Evolutionary conservation across 2,113 vertebrate genomes (phyloP).

Genomic region (Aplodontia rufa): DNA sequence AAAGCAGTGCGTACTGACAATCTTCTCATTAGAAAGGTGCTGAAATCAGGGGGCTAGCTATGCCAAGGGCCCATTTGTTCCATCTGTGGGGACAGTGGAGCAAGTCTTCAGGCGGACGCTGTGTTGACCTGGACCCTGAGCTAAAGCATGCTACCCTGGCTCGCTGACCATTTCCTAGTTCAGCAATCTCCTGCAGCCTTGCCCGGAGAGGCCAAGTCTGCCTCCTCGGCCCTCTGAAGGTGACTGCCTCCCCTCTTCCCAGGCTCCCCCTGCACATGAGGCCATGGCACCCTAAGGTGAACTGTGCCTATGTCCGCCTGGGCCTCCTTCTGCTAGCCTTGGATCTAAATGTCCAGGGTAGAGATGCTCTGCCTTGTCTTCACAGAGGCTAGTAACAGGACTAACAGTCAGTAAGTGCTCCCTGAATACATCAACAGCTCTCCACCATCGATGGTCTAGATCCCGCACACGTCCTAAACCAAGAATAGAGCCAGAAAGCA

Average conservation of each 20-base stretch:
- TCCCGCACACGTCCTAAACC: no score
- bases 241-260: neutral
- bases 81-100: neutral
- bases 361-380: neutral
- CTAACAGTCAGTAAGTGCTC: neutral
- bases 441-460: neutral
- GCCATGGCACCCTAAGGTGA: neutral
- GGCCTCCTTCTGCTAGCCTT: neutral
- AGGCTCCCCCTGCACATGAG: fast-evolving
- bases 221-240: no score
- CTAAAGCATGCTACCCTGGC: neutral
- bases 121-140: neutral
- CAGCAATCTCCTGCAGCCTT: neutral
- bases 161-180: neutral
- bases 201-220: neutral
- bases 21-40: neutral
- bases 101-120: neutral
- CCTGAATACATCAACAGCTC: neutral
- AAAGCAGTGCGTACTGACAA: neutral
- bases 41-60: neutral
- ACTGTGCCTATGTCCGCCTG: neutral
- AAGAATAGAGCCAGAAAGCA: neutral
- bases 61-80: neutral
- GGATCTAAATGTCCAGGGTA: neutral
- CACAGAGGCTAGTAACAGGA: neutral